Percentiles rank a stretch among this genome's conserved stretches.
These are phyloP conservation scores for Peromyscus polionotus DNA, from an alignment of 2,113 vertebrate species.

Conservation along the genomic window DNA sequence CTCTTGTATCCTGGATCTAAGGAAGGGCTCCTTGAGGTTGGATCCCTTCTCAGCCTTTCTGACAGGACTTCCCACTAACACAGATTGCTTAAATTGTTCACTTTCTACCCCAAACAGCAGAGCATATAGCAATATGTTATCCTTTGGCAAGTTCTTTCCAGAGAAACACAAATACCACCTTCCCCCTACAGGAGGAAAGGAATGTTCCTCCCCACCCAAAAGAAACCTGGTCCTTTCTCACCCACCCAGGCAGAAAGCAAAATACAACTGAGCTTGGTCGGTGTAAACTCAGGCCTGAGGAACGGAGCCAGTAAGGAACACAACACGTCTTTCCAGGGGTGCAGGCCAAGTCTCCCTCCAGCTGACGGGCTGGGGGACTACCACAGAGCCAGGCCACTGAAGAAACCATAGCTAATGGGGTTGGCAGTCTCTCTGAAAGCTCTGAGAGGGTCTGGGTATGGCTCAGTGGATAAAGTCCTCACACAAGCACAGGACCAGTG, in stretches of 20 bases:
- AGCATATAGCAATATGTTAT: constrained; percentile 75
- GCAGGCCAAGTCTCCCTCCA: neutral
- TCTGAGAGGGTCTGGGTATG: neutral
- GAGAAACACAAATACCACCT: constrained; percentile 81
- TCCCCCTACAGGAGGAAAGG: constrained; percentile 79
- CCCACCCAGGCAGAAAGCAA: constrained; percentile 76
- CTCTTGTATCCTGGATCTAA: neutral
- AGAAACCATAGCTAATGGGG: neutral
- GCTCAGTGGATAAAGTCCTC: neutral
- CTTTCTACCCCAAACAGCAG: constrained; percentile 66
- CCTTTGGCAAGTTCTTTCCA: constrained; percentile 74
- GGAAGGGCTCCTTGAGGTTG: constrained; percentile 19
- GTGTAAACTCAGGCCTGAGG: neutral
- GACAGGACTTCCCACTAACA: constrained; percentile 70
- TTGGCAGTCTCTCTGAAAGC: neutral
- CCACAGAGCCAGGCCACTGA: neutral
- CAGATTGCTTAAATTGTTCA: constrained; percentile 60
- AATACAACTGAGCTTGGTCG: constrained; percentile 57
- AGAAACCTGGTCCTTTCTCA: constrained; percentile 74
- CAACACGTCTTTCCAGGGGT: neutral
- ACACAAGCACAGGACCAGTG: no score
- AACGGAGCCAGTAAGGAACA: neutral
- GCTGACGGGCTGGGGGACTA: neutral
- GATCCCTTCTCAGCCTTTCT: constrained; percentile 67
- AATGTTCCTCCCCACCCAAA: constrained; percentile 80